A percentile compares a stretch with the other conserved stretches of the same genome.
phyloP scores from a whole-genome alignment of 2,888 invertebrate genomes.

The Noctua janthe region DNA sequence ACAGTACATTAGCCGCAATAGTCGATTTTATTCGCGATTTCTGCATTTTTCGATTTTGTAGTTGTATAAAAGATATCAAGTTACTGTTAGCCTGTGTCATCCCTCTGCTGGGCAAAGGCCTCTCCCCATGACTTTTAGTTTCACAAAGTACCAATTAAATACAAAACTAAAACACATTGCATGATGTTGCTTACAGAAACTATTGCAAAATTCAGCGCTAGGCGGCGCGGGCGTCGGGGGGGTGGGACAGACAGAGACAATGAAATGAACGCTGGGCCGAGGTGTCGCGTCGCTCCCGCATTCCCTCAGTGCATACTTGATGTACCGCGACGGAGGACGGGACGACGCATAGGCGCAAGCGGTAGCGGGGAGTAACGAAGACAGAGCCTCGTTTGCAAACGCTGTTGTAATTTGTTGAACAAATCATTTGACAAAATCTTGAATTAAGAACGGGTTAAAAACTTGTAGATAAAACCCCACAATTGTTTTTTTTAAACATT shows the following conservation, averaged over 20 bases:
- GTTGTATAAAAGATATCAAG: neutral
- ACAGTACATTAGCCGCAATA: neutral
- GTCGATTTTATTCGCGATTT: neutral
- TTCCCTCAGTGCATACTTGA: conserved; percentile 90
- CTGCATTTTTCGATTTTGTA: neutral
- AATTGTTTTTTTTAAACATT: too few species aligned
- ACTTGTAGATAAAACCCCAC: neutral
- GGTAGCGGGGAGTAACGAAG: conserved; percentile 44
- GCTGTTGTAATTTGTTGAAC: neutral
- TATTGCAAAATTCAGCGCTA: conserved; percentile 72
- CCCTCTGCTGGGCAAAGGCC: neutral
- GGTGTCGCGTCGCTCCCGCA: conserved; percentile 86
- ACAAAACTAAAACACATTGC: conserved; percentile 41
- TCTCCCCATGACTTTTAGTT: neutral
- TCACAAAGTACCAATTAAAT: conserved; percentile 7
- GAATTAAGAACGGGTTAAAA: neutral
- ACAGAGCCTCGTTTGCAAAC: too few species aligned
- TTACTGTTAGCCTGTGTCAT: neutral
- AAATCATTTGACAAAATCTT: neutral
- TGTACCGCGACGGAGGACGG: conserved; percentile 77
- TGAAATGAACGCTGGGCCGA: conserved; percentile 86
- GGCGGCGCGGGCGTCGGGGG: conserved; percentile 55
- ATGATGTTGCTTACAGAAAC: conserved; percentile 53
- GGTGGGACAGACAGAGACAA: conserved; percentile 81
- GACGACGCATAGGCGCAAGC: conserved; percentile 62